Conservation (phyloP, 2,113 vertebrate species). For the Scopus umbretta region DNA sequence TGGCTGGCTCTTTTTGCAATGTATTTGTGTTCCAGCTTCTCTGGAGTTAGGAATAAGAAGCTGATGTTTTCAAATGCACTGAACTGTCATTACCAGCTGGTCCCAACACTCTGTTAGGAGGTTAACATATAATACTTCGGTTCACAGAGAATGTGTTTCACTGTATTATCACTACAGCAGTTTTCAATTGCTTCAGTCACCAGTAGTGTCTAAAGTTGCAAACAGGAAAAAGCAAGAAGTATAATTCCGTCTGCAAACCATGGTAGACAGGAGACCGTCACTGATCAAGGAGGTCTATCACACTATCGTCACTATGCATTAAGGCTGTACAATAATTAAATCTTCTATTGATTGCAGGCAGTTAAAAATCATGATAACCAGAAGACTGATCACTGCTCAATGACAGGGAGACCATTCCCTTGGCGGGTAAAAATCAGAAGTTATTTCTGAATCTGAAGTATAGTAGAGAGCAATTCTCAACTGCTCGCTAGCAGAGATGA, state of each 20-base stretch:
- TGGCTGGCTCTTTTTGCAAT: not conserved
- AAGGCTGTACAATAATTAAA: not conserved
- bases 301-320: not conserved
- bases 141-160: conserved; percentile 5
- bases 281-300: not conserved
- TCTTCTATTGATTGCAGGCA: not conserved
- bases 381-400: not conserved
- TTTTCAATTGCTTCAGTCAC: conserved; percentile 41
- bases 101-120: conserved; percentile 18
- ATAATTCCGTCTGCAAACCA: conserved; percentile 22
- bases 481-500: not conserved
- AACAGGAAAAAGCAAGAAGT: not conserved
- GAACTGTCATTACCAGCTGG: conserved; percentile 3
- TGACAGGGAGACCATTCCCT: not conserved
- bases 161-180: not conserved
- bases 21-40: conserved; percentile 25
- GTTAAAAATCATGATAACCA: not conserved
- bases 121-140: conserved; percentile 3
- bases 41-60: conserved; percentile 37
- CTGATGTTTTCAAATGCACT: not conserved
- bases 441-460: not conserved
- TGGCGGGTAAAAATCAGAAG: not conserved
- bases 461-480: not conserved
- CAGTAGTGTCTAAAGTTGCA: conserved; percentile 24
- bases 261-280: not conserved